Base-by-base conservation (phyloP, 2,888 invertebrate genomes). In the Drosophila birchii region DNA sequence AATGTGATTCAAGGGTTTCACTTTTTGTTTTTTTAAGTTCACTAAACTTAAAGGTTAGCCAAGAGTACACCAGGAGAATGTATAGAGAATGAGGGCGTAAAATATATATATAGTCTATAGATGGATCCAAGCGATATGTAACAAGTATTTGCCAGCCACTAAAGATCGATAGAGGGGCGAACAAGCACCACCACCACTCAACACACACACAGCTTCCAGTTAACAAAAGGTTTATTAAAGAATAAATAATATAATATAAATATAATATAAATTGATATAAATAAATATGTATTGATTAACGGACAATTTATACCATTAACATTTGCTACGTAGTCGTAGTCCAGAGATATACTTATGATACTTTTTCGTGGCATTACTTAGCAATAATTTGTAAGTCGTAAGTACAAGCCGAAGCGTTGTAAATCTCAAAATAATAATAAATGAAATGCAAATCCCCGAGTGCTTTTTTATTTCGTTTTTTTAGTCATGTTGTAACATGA, bases 281-380 rank as follows among this genome's bases (percentile, higher is more conserved):
- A 36, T 39, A 20, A 61, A 51, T 36, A 26, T 36, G 34, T 49
- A 51, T 36, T 44, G 36, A 58, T 29, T 29, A 36, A 36, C 59
- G 34, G 41, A 69, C 70, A 69, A 49, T 57, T 69, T 56, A 56
- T 55, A 49, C 41, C 47, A 41, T 20, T 51, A 59, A 64, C 64
- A 64, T 51, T 64, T 51, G 64, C 64, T 55, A 69, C 56, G 20
- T 56, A 68, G 63, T 32, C 34, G 51, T 51, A 36, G 47, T 20
- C 51, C 51, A 20, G 51, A 64, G 64, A 64, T 49, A 64, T 69
- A 67, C 67, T 67, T 67, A 67, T 47, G 47, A 63, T 43, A 36
- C 29, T 1, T 51, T 51, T 44, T 56, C 20, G 70, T 60, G 53
- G 71, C 71, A 71, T 68, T 69, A 68, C 59, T 58, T 70, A 71